Percentiles rank a stretch among this genome's conserved stretches.
Conservation (phyloP, 1,140 invertebrate species). For the Lepidotrigona ventralis region DNA sequence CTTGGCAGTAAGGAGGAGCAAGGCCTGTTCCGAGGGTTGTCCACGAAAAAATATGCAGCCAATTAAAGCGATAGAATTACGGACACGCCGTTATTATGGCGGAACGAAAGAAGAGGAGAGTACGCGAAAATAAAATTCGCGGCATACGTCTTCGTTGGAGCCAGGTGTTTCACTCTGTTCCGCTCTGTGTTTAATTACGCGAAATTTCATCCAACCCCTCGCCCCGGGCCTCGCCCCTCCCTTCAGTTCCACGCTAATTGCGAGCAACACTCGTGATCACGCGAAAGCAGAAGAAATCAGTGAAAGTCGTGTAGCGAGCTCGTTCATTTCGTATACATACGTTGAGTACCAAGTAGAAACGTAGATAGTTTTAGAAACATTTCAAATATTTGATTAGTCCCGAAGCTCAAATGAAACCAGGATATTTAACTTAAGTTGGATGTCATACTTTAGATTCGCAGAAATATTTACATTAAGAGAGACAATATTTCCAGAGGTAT, state of each 20-base stretch:
- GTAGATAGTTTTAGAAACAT: too few relatives aligned
- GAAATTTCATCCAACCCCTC: slow-evolving; percentile 7
- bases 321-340: too few relatives aligned
- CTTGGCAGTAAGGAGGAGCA: slow-evolving; percentile 10
- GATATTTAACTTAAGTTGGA: too few relatives aligned
- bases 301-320: not conserved
- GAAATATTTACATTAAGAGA: too few relatives aligned
- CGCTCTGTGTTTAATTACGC: slow-evolving; percentile 22
- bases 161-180: slow-evolving; percentile 17
- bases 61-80: slow-evolving; percentile 31
- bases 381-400: too few relatives aligned
- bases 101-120: not conserved
- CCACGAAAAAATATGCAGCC: slow-evolving; percentile 3
- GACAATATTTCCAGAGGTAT: too few relatives aligned
- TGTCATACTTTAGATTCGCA: too few relatives aligned
- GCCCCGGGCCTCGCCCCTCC: not conserved
- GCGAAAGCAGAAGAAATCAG: not conserved
- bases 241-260: slow-evolving; percentile 14
- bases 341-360: too few relatives aligned
- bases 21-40: not conserved
- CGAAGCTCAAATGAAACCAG: too few relatives aligned
- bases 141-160: slow-evolving; percentile 14
- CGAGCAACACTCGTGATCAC: not conserved
- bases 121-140: not conserved
- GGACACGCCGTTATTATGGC: not conserved